These are phyloP conservation scores for Macropis europaea DNA, from an alignment of 2,888 invertebrate species.

Conservation along the genomic window DNA sequence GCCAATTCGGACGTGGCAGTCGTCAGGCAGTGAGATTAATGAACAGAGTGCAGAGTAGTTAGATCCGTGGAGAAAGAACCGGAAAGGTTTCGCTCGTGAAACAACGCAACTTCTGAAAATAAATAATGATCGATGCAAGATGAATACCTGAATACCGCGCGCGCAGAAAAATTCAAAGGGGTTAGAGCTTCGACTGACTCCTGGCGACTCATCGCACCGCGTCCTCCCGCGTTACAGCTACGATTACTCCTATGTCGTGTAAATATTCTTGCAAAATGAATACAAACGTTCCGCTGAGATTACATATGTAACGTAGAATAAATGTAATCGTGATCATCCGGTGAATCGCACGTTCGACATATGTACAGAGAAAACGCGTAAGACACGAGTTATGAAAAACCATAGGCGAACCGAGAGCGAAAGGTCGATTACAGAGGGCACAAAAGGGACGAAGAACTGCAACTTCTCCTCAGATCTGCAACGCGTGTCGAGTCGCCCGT, in stretches of 20 bases:
- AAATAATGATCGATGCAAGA: constrained; percentile 12
- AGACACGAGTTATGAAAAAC: constrained; percentile 12
- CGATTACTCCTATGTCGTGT: constrained; percentile 7
- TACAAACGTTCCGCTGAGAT: neutral
- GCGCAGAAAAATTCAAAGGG: neutral
- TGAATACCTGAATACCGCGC: neutral
- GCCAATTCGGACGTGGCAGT: neutral
- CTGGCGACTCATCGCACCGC: neutral
- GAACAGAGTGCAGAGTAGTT: constrained; percentile 23
- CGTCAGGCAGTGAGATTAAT: neutral
- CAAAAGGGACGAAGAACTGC: neutral
- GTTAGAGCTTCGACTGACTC: neutral
- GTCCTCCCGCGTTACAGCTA: neutral
- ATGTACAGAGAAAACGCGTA: constrained; percentile 40
- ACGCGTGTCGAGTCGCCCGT: neutral
- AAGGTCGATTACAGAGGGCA: neutral
- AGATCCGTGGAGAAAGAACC: constrained; percentile 10
- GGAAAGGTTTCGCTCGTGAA: neutral
- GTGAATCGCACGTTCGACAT: constrained; percentile 11
- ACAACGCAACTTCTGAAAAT: constrained; percentile 3
- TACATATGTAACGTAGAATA: neutral
- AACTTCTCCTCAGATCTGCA: too few relatives aligned
- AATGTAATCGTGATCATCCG: constrained; percentile 10
- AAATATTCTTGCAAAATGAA: constrained; percentile 4
- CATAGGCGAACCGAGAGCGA: neutral